Evolutionary conservation across 1,140 invertebrate species (phyloP).

Genomic region (Papilio helenus): DNA sequence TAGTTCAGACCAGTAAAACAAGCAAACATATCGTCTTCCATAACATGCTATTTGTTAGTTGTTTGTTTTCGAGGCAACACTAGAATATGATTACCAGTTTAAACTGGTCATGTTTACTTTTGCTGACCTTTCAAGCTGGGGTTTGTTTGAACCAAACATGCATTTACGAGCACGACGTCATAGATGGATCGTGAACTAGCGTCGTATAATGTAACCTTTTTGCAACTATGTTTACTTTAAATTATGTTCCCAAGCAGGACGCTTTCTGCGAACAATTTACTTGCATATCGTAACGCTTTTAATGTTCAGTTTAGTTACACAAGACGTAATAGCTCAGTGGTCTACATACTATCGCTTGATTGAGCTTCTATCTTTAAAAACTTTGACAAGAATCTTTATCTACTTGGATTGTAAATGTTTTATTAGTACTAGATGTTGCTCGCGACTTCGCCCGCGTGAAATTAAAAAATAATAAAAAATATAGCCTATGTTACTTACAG

Average conservation of each 20-base stretch:
- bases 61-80: conserved; percentile 25
- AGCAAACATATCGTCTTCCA: conserved; percentile 12
- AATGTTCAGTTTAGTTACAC: not conserved
- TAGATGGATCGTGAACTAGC: conserved; percentile 26
- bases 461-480: too few species aligned
- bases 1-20: not conserved
- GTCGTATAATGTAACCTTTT: conserved; percentile 33
- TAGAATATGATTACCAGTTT: conserved; percentile 35
- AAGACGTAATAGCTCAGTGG: not conserved
- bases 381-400: not conserved
- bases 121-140: conserved; percentile 34
- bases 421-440: too few species aligned
- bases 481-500: too few species aligned
- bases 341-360: not conserved
- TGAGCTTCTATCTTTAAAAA: not conserved
- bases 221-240: conserved; percentile 22
- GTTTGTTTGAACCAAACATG: conserved; percentile 37
- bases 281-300: not conserved
- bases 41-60: conserved; percentile 12
- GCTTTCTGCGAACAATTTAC: not conserved
- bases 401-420: too few species aligned
- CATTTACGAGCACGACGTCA: conserved; percentile 37
- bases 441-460: too few species aligned
- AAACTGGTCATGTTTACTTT: conserved; percentile 32
- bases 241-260: conserved; percentile 1